These are phyloP conservation scores for Dione vanillae DNA, from an alignment of 2,888 invertebrate genomes.

Conservation along the genomic window DNA sequence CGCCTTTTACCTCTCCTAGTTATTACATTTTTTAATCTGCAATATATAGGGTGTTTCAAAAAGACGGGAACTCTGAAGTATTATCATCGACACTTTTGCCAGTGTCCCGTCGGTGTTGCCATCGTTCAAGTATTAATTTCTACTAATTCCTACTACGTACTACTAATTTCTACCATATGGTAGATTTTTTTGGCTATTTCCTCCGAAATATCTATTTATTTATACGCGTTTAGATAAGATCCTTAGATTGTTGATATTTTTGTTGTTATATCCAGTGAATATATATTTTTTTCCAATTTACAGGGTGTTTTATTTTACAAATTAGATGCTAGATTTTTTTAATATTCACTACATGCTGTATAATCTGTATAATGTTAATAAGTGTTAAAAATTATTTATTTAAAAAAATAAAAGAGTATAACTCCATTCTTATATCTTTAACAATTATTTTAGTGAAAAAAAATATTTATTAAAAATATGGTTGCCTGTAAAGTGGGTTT, in stretches of 20 bases:
- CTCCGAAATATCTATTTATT: constrained; percentile 32
- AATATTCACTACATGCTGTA: no score
- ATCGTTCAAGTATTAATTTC: constrained; percentile 49
- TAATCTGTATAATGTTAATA: no score
- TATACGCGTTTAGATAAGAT: constrained; percentile 51
- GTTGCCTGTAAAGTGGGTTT: no score
- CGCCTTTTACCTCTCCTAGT: not conserved
- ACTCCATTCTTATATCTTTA: no score
- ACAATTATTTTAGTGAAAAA: no score
- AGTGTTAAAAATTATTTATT: no score
- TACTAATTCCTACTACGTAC: not conserved
- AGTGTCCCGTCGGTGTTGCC: constrained; percentile 52
- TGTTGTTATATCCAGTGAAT: constrained; percentile 70
- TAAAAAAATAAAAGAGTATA: no score
- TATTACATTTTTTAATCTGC: constrained; percentile 15
- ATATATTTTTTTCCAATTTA: constrained; percentile 69
- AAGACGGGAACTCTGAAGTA: constrained; percentile 54
- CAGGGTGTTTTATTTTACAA: constrained; percentile 49
- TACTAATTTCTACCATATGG: constrained; percentile 16
- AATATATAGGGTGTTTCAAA: not conserved
- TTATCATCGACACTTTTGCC: constrained; percentile 53
- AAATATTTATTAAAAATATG: no score
- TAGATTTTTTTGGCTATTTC: constrained; percentile 32
- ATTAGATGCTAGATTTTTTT: no score
- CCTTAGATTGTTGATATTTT: constrained; percentile 65